Conservation (phyloP, 2,888 invertebrate species). For the Thelaira solivaga region DNA sequence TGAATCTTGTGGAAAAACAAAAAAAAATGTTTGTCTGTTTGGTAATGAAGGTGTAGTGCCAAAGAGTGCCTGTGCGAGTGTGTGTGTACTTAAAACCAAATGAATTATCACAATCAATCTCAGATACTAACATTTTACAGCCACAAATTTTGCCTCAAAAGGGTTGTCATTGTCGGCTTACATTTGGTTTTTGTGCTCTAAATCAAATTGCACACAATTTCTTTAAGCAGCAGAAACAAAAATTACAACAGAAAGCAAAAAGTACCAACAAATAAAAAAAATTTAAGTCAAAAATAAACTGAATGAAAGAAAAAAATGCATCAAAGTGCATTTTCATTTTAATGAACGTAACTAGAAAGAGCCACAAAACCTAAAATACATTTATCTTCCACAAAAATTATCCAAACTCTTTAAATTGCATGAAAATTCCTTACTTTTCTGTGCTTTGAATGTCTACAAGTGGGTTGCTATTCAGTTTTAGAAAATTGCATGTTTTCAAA, state of each 20-base stretch:
- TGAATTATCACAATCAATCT: slow-evolving; percentile 54
- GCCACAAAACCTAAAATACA: slow-evolving; percentile 29
- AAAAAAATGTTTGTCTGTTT: background rate
- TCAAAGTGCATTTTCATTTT: slow-evolving; percentile 46
- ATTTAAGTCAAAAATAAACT: background rate
- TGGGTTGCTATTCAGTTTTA: slow-evolving; percentile 13
- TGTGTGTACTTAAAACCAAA: slow-evolving; percentile 19
- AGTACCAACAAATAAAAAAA: background rate
- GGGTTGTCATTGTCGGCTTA: slow-evolving; percentile 65
- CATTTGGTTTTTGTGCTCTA: slow-evolving; percentile 55
- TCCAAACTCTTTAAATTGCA: slow-evolving; percentile 22
- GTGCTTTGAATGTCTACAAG: background rate
- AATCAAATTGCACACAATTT: slow-evolving; percentile 53
- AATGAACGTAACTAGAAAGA: slow-evolving; percentile 17
- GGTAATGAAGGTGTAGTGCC: no score
- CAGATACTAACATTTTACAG: slow-evolving; percentile 55
- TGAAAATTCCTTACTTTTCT: slow-evolving; percentile 7
- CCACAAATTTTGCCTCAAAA: slow-evolving; percentile 67
- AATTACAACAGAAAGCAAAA: slow-evolving; percentile 9
- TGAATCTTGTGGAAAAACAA: slow-evolving; percentile 40
- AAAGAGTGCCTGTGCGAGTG: background rate
- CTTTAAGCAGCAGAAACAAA: slow-evolving; percentile 12
- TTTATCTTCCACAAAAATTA: slow-evolving; percentile 29
- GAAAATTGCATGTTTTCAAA: slow-evolving; percentile 51
- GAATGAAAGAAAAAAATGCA: slow-evolving; percentile 40